Conservation (phyloP, 2,797 vertebrate species). For the Eulemur rubriventer region DNA sequence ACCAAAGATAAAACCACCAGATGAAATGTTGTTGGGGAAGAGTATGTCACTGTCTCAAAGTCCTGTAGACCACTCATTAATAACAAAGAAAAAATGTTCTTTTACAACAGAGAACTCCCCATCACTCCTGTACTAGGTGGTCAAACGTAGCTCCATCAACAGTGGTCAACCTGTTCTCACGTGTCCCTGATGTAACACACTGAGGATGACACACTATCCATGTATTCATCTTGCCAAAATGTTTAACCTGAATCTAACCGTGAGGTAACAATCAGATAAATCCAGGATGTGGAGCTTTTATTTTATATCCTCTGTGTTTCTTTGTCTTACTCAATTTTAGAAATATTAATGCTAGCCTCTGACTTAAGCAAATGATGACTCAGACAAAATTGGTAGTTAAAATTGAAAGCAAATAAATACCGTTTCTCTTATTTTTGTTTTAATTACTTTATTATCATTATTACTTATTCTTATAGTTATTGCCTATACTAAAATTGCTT, state of each 20-base stretch:
- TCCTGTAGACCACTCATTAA: too few relatives aligned
- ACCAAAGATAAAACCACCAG: background rate
- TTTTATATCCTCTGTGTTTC: background rate
- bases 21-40: background rate
- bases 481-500: background rate
- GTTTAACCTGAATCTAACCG: background rate
- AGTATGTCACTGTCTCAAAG: background rate
- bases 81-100: background rate
- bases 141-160: background rate
- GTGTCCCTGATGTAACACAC: fast-evolving
- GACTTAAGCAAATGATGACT: background rate
- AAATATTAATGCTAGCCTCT: background rate
- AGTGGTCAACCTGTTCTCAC: fast-evolving
- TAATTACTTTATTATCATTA: background rate
- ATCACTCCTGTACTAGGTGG: background rate
- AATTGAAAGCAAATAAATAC: background rate
- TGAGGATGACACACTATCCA: background rate
- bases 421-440: background rate
- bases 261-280: background rate
- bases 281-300: background rate
- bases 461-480: background rate
- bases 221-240: background rate
- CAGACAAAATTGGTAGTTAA: background rate
- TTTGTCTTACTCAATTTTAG: background rate
- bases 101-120: background rate